These are phyloP conservation scores for Chrysemys picta DNA, from an alignment of 2,113 vertebrate species.

Conservation along the genomic window DNA sequence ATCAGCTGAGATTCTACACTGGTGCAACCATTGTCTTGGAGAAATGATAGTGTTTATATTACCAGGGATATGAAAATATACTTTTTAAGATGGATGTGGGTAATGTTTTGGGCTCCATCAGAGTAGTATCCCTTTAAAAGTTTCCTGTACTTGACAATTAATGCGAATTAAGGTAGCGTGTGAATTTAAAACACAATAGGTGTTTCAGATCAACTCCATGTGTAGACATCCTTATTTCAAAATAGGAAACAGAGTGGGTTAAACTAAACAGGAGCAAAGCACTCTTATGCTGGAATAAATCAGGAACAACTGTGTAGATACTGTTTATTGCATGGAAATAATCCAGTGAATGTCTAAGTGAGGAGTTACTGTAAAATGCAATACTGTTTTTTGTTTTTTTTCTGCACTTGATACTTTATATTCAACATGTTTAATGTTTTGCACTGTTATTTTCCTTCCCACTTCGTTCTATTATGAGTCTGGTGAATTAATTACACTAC, in stretches of 20 bases:
- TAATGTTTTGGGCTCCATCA: background rate
- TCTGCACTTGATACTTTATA: background rate
- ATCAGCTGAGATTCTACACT: background rate
- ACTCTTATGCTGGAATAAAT: background rate
- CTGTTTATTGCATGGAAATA: background rate
- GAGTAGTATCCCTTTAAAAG: background rate
- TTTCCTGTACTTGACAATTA: background rate
- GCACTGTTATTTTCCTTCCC: background rate
- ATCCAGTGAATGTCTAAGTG: background rate
- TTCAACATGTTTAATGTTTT: background rate
- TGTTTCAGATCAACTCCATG: background rate
- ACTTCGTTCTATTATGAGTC: background rate
- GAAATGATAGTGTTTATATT: background rate
- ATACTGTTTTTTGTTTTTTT: background rate
- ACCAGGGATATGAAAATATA: background rate
- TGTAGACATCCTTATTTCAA: background rate
- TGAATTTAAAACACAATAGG: background rate
- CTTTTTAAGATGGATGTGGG: background rate
- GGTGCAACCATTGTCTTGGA: background rate
- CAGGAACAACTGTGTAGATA: background rate
- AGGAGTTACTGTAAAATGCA: background rate
- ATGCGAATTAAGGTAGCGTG: background rate
- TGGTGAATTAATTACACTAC: background rate
- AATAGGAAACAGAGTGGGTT: background rate
- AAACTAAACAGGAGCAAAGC: background rate